These are phyloP conservation scores for Eulemur macaco DNA, from an alignment of 2,113 vertebrate species.

Conservation along the genomic window DNA sequence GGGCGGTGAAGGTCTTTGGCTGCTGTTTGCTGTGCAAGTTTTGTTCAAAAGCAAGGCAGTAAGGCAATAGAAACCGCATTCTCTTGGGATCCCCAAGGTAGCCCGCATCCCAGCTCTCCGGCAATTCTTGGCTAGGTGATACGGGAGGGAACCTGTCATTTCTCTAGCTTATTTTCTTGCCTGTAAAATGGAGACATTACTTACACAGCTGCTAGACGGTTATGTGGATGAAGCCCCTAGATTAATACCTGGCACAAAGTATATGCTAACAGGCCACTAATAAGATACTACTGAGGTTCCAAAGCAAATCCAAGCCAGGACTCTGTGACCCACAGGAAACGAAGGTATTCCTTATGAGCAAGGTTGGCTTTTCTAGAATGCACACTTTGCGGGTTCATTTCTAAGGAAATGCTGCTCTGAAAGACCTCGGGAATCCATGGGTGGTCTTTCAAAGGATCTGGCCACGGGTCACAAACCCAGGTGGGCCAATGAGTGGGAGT, in stretches of 20 bases:
- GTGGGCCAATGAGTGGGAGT: not conserved
- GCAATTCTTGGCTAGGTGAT: not conserved
- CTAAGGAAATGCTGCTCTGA: not conserved
- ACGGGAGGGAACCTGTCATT: fast-evolving
- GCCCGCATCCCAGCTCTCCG: not conserved
- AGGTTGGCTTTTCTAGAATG: not conserved
- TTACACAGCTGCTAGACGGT: not conserved
- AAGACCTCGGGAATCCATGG: not conserved
- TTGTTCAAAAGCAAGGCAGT: not conserved
- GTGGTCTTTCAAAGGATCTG: not conserved
- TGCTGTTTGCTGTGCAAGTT: not conserved
- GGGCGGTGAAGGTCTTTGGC: not conserved
- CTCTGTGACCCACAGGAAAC: not conserved
- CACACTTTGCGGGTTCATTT: not conserved
- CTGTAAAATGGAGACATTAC: not conserved
- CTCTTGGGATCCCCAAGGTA: not conserved
- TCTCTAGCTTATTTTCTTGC: not conserved
- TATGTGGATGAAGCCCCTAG: not conserved
- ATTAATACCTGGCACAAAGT: not conserved
- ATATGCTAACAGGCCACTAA: not conserved
- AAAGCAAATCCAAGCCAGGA: not conserved
- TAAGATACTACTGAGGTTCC: not conserved
- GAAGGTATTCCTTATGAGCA: not conserved
- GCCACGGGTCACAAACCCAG: not conserved
- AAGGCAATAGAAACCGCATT: not conserved